Evolutionary conservation across 2,888 invertebrate species (phyloP).

Genomic region (Xestia xanthographa): DNA sequence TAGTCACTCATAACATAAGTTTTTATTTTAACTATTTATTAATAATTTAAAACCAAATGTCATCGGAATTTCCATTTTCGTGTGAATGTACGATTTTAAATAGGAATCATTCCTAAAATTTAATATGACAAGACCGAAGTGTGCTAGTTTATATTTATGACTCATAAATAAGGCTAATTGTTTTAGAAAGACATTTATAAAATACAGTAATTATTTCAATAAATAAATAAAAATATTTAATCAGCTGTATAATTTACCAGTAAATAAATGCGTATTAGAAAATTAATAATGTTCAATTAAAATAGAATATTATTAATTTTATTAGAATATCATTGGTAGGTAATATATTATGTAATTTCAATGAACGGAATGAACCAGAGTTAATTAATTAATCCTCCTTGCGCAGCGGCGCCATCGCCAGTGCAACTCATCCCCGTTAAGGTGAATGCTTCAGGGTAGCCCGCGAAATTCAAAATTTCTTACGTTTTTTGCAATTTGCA

Average conservation of each 20-base stretch:
- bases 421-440: slow-evolving; percentile 26
- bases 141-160: slow-evolving; percentile 1
- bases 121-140: slow-evolving; percentile 3
- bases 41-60: slow-evolving; percentile 36
- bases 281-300: no score
- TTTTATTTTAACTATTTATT: slow-evolving; percentile 52
- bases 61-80: slow-evolving; percentile 52
- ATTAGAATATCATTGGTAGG: no score
- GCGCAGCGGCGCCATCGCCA: slow-evolving; percentile 32
- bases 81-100: not conserved
- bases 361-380: not conserved
- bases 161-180: not conserved
- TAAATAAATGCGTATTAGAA: slow-evolving; percentile 11
- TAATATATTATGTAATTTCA: not conserved
- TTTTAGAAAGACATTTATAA: slow-evolving; percentile 11
- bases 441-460: no score
- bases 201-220: not conserved
- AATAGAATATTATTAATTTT: no score
- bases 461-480: no score
- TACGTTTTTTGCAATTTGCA: no score
- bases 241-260: not conserved
- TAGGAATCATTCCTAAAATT: not conserved
- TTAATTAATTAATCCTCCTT: slow-evolving; percentile 20
- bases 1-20: slow-evolving; percentile 33
- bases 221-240: slow-evolving; percentile 6